phyloP scores from a whole-genome alignment of 2,797 vertebrate species.

The Cossypha dichroa region DNA sequence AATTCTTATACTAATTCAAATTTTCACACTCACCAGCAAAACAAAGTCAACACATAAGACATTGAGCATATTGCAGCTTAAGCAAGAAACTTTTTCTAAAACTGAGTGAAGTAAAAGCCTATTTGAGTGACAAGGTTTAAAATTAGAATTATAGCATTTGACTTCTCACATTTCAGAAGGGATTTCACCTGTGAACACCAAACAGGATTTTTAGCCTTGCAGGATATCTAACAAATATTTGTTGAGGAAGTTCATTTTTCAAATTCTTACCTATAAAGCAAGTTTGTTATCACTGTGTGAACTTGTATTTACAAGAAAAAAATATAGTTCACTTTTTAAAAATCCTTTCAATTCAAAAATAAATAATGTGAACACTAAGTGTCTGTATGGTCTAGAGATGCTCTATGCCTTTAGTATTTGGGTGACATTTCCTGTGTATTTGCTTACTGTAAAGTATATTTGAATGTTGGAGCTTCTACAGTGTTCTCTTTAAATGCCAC shows the following conservation, averaged over 20 bases:
- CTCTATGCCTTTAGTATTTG: conserved; percentile 56
- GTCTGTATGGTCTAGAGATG: conserved; percentile 1
- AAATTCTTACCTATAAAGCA: conserved; percentile 40
- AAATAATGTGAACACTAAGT: conserved; percentile 40
- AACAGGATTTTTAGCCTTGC: conserved; percentile 31
- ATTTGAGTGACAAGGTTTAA: background rate
- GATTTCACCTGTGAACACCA: conserved; percentile 34
- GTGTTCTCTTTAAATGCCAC: conserved; percentile 45
- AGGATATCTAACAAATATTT: conserved; percentile 43
- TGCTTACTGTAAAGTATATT: conserved; percentile 60
- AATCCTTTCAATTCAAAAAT: conserved; percentile 64
- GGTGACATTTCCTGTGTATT: conserved; percentile 65
- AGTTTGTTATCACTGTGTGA: conserved; percentile 21
- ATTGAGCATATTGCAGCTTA: background rate
- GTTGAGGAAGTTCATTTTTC: conserved; percentile 39
- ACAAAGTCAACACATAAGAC: background rate
- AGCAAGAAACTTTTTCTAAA: background rate
- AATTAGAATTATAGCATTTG: conserved; percentile 34
- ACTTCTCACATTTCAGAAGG: conserved; percentile 42
- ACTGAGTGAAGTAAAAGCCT: background rate
- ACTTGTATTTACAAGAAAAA: conserved; percentile 50
- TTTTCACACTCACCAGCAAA: background rate
- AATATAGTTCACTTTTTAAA: conserved; percentile 48
- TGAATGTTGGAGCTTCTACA: conserved; percentile 37
- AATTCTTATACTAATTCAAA: background rate